Base-by-base conservation (phyloP, 2,888 invertebrate genomes). In the Pheosia tremula region DNA sequence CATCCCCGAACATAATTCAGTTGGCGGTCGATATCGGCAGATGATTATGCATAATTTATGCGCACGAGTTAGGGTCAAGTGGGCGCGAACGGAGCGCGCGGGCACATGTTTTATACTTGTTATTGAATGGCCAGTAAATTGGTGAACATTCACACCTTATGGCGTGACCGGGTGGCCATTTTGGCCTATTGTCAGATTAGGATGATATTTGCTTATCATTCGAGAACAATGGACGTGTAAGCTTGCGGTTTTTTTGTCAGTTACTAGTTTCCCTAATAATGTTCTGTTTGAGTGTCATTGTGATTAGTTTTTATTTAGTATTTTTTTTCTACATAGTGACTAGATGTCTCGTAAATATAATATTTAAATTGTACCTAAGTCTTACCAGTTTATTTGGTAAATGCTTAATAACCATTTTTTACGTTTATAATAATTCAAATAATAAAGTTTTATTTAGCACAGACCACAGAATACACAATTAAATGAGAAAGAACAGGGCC, bases 1-100 rank as follows among this genome's bases (percentile, higher is more conserved):
- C 43, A 56, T 56, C 45, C 41, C 24, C 56, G 45, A 11, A 49
- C 59, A 64, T 63, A 58, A 74, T 63, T 69, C 66, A 58, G 60
- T 56, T 62, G 59, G 61, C 67, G 50, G 58, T 66, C 68, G 66
- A 75, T 75, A 72, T 63, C 58, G 70, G 68, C 63, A 75, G 83
- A 90, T 93, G 91, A 92, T 92, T 90, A 87, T 87, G 90, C 92
- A 89, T 93, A 92, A 92, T 92, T 91, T 93, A 93, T 92, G 90
- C 90, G 78, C 76, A 62, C 63, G 72, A 75, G 79, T 72, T 78
- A 74, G 92, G 92, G 92, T 91, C 93, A 93, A 93, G 91, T 90
- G 88, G 87, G 78, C 85, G 69, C 69, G 77, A 73, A 72, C 69
- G 76, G 79, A 74, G 61, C 77, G 62, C 59, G 64, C 67, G 76